Evolutionary conservation across 1,140 invertebrate species (phyloP).

Genomic region (Heliconius eleuchia): DNA sequence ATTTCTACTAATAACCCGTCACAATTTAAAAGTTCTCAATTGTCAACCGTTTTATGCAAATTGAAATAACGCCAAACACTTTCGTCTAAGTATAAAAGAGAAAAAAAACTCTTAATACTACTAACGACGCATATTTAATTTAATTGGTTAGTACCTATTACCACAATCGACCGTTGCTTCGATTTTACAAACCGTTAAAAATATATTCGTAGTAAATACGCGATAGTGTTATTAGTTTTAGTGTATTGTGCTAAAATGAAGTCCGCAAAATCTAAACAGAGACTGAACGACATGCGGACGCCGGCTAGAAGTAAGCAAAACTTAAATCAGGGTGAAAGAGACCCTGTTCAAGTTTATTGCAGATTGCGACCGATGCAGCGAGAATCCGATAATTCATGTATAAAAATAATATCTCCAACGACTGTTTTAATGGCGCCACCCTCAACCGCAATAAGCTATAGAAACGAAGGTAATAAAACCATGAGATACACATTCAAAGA

Average conservation of each 20-base stretch:
- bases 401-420: constrained; percentile 87
- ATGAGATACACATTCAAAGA: constrained; percentile 90
- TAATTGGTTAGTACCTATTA: constrained; percentile 34
- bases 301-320: constrained; percentile 73
- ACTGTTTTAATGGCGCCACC: constrained; percentile 87
- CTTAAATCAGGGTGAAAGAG: constrained; percentile 66
- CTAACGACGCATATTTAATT: constrained; percentile 21
- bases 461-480: constrained; percentile 84
- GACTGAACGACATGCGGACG: constrained; percentile 70
- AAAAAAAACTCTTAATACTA: background rate
- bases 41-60: constrained; percentile 37
- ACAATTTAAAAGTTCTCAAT: constrained; percentile 32
- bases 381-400: constrained; percentile 85
- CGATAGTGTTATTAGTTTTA: constrained; percentile 31
- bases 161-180: constrained; percentile 69
- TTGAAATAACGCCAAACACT: constrained; percentile 33
- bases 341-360: constrained; percentile 93
- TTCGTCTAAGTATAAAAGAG: constrained; percentile 5
- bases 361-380: constrained; percentile 89
- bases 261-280: constrained; percentile 73
- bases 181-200: constrained; percentile 59
- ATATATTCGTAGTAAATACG: constrained; percentile 34
- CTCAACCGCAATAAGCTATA: constrained; percentile 83
- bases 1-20: constrained; percentile 36
- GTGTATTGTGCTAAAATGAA: constrained; percentile 59